Conservation (phyloP, 2,797 vertebrate species). For the Ara ararauna region DNA sequence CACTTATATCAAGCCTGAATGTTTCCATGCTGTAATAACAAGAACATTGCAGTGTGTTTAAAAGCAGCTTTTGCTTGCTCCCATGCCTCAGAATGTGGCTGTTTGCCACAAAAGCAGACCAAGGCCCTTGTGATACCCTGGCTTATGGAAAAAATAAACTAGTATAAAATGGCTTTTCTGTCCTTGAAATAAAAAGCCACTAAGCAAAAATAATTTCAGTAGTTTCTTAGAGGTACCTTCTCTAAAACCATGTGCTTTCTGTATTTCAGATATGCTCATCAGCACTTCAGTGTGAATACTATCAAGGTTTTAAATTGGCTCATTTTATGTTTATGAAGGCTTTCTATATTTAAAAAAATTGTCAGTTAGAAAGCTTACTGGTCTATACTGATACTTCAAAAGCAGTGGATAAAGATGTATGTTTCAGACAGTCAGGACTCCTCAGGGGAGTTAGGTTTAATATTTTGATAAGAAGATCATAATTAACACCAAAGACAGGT, state of each 20-base stretch:
- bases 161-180: not conserved
- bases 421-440: conserved; percentile 33
- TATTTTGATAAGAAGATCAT: conserved; percentile 36
- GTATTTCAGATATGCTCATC: not conserved
- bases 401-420: conserved; percentile 5
- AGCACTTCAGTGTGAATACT: conserved; percentile 28
- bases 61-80: not conserved
- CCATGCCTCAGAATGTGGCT: not conserved
- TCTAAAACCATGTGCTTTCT: not conserved
- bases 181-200: not conserved
- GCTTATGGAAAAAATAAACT: not conserved
- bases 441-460: conserved; percentile 9
- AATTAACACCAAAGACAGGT: not conserved
- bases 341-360: not conserved
- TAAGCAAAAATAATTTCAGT: not conserved
- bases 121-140: not conserved
- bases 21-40: rapidly evolving
- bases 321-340: conserved; percentile 53
- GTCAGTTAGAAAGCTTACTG: conserved; percentile 34
- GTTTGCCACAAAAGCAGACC: not conserved
- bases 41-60: not conserved
- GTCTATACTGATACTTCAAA: conserved; percentile 45
- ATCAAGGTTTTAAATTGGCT: conserved; percentile 39
- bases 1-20: not conserved
- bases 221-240: not conserved